Evolutionary conservation across 2,797 vertebrate genomes (phyloP).

Genomic region (Podarcis lilfordi): DNA sequence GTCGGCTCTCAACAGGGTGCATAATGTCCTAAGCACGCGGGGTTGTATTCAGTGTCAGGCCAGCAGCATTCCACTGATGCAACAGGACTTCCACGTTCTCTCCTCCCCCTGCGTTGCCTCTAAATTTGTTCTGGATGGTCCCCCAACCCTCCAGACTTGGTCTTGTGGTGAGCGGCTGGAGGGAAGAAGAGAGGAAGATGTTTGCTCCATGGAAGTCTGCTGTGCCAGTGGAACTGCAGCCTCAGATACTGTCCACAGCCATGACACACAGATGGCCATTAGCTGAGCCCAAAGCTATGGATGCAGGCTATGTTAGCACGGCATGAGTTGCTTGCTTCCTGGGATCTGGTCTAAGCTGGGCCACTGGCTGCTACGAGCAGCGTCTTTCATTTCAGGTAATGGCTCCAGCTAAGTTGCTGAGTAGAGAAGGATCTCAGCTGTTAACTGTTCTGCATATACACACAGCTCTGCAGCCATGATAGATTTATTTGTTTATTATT

Average conservation of each 20-base stretch:
- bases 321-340: neutral
- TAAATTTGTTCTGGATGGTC: no score
- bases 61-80: no score
- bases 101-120: no score
- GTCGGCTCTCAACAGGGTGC: neutral
- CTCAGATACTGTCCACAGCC: neutral
- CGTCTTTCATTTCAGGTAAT: neutral
- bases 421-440: neutral
- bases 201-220: no score
- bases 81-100: no score
- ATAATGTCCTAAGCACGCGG: rapidly evolving
- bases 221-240: no score
- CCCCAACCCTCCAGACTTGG: no score
- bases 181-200: no score
- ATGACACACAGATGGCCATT: neutral
- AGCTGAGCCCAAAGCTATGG: neutral
- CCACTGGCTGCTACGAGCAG: neutral
- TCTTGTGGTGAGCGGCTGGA: no score
- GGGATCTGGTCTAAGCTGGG: neutral
- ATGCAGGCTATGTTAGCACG: neutral
- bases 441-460: no score
- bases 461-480: neutral
- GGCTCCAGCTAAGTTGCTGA: neutral
- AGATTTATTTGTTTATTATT: neutral
- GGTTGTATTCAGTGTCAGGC: no score